Base-by-base conservation (phyloP, 2,888 invertebrate species). In the Himalopsyche kuldschensis region DNA sequence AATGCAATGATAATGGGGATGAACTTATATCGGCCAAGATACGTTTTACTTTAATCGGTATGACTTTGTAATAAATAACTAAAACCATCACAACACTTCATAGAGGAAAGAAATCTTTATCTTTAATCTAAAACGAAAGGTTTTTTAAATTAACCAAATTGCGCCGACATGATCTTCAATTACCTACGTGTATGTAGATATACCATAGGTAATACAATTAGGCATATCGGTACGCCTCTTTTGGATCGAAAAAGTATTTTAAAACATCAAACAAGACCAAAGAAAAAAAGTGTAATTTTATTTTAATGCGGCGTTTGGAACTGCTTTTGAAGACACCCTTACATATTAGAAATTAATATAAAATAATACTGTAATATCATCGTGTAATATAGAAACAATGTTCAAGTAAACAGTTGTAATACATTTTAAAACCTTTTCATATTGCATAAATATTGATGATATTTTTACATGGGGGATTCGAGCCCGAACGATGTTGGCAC, bases 71-170 rank as follows among this genome's bases (percentile, higher is more conserved):
- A 85, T 85, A 85, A 85, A 85, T 83, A 79, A 85, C 81, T 31
- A 63, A 32, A 78, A 41, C 83, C 35, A 76, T 75, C 82, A 48
- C 63, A 80, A 85, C 48, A 75, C 63, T 78, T 63, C 69, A 48
- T 80, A 80, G 80, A 31, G 82, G 4, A 41, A 41, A 55, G 20
- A 55, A 55, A 20, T 55, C 55, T 15, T 5, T 24, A 24, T 24
- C 55, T 55, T 20, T 79, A 84, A 85, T 85, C 82, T 81, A 81
- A 76, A 85, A 82, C 20, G 82, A 84, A 79, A 82, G 79, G 84
- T 78, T 82, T 85, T n/a, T 84, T 84, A 82, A 85, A 85, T 85
- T 82, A 85, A 85, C 84, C 81, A 84, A 85, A 85, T 84, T 85
- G 81, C 84, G 79, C 83, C 84, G 82, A 85, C 85, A 84, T 85